Percentiles rank a stretch among this genome's conserved stretches.
phyloP scores from a whole-genome alignment of 2,888 invertebrate genomes.

The Machimus atricapillus region DNA sequence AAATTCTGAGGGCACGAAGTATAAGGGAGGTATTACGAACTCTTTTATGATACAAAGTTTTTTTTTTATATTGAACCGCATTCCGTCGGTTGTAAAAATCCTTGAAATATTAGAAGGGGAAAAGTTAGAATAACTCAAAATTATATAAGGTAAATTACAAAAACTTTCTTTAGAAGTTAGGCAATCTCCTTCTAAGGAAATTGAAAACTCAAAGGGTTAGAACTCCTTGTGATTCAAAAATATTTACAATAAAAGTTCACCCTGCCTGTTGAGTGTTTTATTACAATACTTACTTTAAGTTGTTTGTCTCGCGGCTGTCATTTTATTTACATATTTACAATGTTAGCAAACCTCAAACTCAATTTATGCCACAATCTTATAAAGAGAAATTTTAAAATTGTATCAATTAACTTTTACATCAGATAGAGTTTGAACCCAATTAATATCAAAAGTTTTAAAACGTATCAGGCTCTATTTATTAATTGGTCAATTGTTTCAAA shows the following conservation, averaged over 20 bases:
- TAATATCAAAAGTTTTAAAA: too few relatives aligned
- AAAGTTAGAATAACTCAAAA: neutral
- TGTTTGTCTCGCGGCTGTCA: neutral
- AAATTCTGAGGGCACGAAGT: neutral
- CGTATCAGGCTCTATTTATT: too few relatives aligned
- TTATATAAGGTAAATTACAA: neutral
- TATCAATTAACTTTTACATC: neutral
- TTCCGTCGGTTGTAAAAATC: neutral
- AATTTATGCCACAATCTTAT: too few relatives aligned
- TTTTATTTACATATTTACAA: too few relatives aligned
- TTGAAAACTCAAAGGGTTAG: neutral
- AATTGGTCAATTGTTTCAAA: too few relatives aligned
- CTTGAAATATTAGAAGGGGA: neutral
- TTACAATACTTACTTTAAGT: neutral
- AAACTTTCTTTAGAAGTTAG: neutral
- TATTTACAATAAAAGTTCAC: neutral
- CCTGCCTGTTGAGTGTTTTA: neutral
- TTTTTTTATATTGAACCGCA: neutral
- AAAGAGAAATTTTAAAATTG: neutral
- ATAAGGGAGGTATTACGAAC: neutral
- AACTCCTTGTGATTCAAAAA: neutral
- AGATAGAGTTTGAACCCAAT: neutral
- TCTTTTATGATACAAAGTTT: neutral
- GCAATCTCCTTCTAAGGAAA: neutral
- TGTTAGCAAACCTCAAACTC: too few relatives aligned